Percentiles rank a stretch among this genome's conserved stretches.
Evolutionary conservation across 2,797 vertebrate genomes (phyloP).

Genomic region (Amblyopsis hoosieri): DNA sequence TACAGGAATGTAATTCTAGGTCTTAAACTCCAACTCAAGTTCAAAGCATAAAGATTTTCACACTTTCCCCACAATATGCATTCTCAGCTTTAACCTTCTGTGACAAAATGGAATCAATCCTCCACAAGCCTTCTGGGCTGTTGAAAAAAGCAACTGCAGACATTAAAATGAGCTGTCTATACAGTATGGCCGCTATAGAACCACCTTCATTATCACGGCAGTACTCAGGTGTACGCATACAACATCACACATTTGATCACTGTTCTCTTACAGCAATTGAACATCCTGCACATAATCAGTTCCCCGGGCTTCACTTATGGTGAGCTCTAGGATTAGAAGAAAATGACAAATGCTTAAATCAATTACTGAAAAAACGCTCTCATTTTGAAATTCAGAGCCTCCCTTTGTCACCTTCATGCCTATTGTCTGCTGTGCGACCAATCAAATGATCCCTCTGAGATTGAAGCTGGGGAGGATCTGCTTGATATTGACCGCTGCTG

Average conservation of each 20-base stretch:
- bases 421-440: constrained; percentile 36
- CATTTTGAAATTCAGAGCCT: constrained; percentile 46
- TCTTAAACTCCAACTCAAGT: no score
- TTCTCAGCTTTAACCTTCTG: constrained; percentile 61
- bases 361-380: constrained; percentile 56
- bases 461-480: constrained; percentile 22
- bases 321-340: constrained; percentile 57
- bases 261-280: constrained; percentile 44
- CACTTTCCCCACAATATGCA: constrained; percentile 43
- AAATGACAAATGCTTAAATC: constrained; percentile 64
- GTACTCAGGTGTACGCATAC: constrained; percentile 65
- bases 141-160: constrained; percentile 41
- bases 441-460: constrained; percentile 33
- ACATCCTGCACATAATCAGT: constrained; percentile 67
- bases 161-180: constrained; percentile 52
- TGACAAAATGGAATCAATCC: constrained; percentile 63
- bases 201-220: constrained; percentile 54
- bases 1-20: no score
- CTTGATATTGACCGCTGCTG: constrained; percentile 25
- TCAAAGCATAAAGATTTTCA: constrained; percentile 19
- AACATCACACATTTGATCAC: constrained; percentile 61
- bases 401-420: constrained; percentile 44
- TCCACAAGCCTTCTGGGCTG: constrained; percentile 41
- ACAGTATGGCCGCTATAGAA: constrained; percentile 33
- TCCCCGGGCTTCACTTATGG: constrained; percentile 45